phyloP scores from a whole-genome alignment of 1,140 invertebrate genomes.

The Bombus balteatus region DNA sequence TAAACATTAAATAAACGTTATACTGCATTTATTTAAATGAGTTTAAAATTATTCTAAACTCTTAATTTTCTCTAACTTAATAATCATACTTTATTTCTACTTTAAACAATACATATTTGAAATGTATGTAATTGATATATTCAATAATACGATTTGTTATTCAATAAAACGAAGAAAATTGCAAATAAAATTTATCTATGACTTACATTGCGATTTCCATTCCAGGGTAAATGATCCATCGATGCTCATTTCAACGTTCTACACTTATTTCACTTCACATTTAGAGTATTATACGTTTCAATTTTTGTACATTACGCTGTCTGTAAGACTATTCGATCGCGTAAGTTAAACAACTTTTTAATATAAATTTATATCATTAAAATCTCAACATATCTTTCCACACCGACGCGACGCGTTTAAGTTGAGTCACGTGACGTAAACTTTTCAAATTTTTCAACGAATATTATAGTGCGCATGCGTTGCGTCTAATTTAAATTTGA shows the following conservation, averaged over 20 bases:
- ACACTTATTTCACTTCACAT: not conserved
- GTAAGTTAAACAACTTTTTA: not conserved
- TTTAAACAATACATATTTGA: not conserved
- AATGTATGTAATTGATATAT: not conserved
- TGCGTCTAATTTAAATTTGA: not conserved
- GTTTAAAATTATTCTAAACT: not conserved
- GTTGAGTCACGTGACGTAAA: not conserved
- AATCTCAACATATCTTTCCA: not conserved
- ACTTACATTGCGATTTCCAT: not conserved
- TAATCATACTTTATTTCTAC: not conserved
- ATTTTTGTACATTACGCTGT: not conserved
- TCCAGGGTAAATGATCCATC: not conserved
- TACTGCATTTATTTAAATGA: conserved; percentile 7
- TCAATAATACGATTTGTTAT: not conserved
- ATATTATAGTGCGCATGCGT: not conserved
- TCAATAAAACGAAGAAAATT: not conserved
- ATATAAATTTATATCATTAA: not conserved
- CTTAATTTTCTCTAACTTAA: not conserved
- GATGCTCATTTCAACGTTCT: not conserved
- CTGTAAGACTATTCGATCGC: not conserved
- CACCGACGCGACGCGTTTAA: not conserved
- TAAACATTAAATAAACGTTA: conserved; percentile 27
- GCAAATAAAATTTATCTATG: not conserved
- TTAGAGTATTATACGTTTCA: not conserved
- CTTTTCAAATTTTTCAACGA: not conserved